Base-by-base conservation (phyloP, 2,113 vertebrate species). In the Apteryx owenii region DNA sequence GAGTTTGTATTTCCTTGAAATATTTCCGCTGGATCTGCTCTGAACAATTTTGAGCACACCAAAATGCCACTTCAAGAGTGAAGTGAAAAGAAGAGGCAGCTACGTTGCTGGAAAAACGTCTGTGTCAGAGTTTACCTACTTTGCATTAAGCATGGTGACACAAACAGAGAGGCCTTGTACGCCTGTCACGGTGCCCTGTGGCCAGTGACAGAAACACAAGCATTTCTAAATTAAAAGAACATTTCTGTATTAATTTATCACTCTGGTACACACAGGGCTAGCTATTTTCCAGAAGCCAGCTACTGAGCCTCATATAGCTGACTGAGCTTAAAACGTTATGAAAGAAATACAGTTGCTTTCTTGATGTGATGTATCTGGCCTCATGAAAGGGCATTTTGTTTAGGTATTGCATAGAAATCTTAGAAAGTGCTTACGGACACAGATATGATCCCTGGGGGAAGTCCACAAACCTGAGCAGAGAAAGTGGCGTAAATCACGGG, bases 341-440 rank as follows among this genome's bases (percentile, higher is more conserved):
- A 95, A 96, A 94, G 97, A 93, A 97, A 93, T 75, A 93, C 95
- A 96, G 95, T 95, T 85, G 79, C 85, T 91, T 93, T 95, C 94
- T 81, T 88, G 91, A 88, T 90, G 89, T 36, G 91, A 81, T 88
- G 89, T 8, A 65, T 89, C 91, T 96, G 93, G 89, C 76, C 76
- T 84, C 79, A 28, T 97, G 97, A 97, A 97, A 96, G 76, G 61
- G 79, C 88, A 93, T 97, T 95, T 95, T 97, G 94, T 97, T 94
- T 91, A 73, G 94, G 91, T 25, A 46, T 61, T 25, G 82, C 82
- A 65, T 0, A 85, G 96, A 96, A 97, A 97, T 83, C 76, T 88
- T 95, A 97, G 91, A 97, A 95, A 93, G 94, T 93, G 95, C 95
- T 65, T 96, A 90, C 0, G 3, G 91, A 86, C 91, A 90, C 85